Conservation (phyloP, 2,113 vertebrate genomes). For the rat (Rattus norvegicus) region DNA sequence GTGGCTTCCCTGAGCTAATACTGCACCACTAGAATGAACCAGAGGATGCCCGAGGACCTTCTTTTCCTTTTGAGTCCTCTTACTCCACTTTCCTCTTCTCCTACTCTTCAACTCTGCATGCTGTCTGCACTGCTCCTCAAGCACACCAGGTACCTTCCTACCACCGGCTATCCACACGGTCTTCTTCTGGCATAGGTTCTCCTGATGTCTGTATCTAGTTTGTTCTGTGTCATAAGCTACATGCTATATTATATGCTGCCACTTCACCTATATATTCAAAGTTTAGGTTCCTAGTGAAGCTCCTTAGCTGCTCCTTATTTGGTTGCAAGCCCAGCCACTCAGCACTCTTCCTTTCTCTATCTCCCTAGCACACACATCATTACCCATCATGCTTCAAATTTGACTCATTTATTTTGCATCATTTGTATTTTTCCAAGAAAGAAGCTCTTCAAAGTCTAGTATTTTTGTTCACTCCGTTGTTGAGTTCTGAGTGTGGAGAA, state of each 20-base stretch:
- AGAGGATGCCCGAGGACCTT: accelerated
- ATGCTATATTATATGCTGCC: no score
- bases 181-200: background rate
- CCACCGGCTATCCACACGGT: no score
- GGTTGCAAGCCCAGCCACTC: background rate
- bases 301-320: background rate
- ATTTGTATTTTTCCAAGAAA: background rate
- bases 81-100: background rate
- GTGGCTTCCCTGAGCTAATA: background rate
- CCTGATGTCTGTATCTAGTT: background rate
- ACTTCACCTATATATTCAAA: background rate
- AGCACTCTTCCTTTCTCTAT: background rate
- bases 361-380: background rate
- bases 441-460: background rate
- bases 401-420: background rate
- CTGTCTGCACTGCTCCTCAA: background rate
- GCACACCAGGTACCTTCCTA: no score
- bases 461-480: background rate
- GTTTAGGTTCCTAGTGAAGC: background rate
- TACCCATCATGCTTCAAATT: background rate
- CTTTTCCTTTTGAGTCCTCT: accelerated
- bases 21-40: background rate
- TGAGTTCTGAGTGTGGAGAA: background rate
- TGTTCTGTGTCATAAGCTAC: background rate
- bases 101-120: background rate